phyloP scores from a whole-genome alignment of 1,140 invertebrate genomes.

The Trichonephila clavipes region DNA sequence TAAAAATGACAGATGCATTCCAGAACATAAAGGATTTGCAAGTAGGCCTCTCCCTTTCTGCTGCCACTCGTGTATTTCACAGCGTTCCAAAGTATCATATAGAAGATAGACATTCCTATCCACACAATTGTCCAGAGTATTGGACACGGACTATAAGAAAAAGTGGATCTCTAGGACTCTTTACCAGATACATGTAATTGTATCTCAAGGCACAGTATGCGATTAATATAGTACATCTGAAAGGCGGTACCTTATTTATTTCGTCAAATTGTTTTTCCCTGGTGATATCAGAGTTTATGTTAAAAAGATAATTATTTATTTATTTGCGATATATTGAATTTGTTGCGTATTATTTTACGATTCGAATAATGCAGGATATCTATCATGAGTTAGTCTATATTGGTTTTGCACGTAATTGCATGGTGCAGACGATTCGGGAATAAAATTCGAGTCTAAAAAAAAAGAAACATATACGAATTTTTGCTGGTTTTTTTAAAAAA shows the following conservation, averaged over 20 bases:
- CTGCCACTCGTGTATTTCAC: background rate
- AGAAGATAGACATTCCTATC: background rate
- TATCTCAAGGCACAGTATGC: background rate
- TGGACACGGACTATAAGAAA: background rate
- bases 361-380: background rate
- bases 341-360: background rate
- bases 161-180: background rate
- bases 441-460: no score
- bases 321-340: background rate
- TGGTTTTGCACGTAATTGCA: no score
- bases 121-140: background rate
- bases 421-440: no score
- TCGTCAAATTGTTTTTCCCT: background rate
- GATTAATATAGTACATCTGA: background rate
- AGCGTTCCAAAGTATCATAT: background rate
- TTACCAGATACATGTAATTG: background rate
- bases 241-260: background rate
- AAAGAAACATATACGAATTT: no score
- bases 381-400: no score
- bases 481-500: no score
- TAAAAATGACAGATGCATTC: background rate
- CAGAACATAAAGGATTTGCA: background rate
- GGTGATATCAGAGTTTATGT: background rate
- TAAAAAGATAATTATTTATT: background rate
- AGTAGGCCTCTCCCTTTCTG: background rate